These are phyloP conservation scores for Atlantisia rogersi DNA, from an alignment of 2,113 vertebrate genomes.

Conservation along the genomic window DNA sequence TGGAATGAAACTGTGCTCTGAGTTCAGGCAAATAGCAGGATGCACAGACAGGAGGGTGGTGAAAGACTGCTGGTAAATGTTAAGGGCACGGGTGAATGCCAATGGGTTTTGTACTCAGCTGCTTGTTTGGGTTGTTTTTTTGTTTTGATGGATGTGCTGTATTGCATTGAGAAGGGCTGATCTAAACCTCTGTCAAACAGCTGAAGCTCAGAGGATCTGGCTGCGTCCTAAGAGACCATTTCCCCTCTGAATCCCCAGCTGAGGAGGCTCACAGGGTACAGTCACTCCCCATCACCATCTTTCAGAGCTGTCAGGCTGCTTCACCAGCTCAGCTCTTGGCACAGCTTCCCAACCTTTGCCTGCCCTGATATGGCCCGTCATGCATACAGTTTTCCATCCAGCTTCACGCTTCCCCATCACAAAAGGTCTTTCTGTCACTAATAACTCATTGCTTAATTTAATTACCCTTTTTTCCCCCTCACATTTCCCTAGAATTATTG, in stretches of 20 bases:
- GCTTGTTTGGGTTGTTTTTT: neutral
- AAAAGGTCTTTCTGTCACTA: neutral
- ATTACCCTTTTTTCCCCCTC: neutral
- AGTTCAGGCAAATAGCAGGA: conserved; percentile 26
- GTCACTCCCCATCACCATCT: neutral
- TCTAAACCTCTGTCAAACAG: neutral
- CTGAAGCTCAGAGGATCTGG: conserved; percentile 7
- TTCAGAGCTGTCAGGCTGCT: conserved; percentile 15
- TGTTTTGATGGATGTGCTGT: neutral
- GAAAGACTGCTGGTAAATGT: conserved; percentile 7
- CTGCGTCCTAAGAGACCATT: conserved; percentile 8
- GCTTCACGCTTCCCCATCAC: neutral
- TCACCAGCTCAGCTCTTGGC: neutral
- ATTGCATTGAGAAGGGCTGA: neutral
- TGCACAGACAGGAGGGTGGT: neutral
- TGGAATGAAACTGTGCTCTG: neutral
- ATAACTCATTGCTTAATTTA: neutral
- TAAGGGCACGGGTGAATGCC: conserved; percentile 28
- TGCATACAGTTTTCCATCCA: neutral
- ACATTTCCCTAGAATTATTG: neutral
- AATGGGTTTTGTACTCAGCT: neutral
- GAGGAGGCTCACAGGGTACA: neutral
- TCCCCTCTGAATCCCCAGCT: neutral
- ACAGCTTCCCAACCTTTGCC: neutral
- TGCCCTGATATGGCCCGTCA: neutral